Conservation (phyloP, 2,888 invertebrate genomes). For the Tridacna gigas region DNA sequence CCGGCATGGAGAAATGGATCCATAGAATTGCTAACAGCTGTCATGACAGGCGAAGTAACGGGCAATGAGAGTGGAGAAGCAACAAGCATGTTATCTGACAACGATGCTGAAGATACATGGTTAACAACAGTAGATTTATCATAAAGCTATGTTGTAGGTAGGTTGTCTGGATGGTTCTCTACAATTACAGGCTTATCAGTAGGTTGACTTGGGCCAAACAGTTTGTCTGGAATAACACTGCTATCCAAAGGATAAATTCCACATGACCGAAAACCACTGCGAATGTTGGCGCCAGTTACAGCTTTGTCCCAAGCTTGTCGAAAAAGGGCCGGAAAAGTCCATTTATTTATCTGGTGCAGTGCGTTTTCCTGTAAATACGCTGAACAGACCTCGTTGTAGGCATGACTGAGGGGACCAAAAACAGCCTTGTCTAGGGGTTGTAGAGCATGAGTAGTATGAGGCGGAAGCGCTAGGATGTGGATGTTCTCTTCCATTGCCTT, state of each 20-base stretch:
- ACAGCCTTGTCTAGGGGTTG: conserved; percentile 56
- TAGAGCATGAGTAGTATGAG: conserved; percentile 52
- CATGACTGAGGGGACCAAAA: background rate
- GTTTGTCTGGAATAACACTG: background rate
- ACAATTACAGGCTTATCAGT: background rate
- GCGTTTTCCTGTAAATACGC: background rate
- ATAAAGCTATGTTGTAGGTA: too few relatives aligned
- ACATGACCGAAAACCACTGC: background rate
- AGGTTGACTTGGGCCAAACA: background rate
- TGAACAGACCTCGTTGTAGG: background rate
- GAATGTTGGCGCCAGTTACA: background rate
- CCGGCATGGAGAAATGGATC: background rate
- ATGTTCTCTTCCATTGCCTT: conserved; percentile 8
- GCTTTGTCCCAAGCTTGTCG: background rate
- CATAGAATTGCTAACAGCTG: background rate
- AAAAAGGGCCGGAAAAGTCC: background rate
- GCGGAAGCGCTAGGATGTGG: background rate
- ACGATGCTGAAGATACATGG: background rate
- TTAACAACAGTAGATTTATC: background rate
- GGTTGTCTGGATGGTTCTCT: background rate
- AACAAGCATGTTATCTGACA: background rate
- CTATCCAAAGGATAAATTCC: background rate
- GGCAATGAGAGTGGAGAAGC: background rate
- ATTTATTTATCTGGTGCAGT: background rate
- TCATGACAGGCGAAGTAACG: background rate